Conservation (phyloP, 2,113 vertebrate species). For the Myrmophylax atrothorax region DNA sequence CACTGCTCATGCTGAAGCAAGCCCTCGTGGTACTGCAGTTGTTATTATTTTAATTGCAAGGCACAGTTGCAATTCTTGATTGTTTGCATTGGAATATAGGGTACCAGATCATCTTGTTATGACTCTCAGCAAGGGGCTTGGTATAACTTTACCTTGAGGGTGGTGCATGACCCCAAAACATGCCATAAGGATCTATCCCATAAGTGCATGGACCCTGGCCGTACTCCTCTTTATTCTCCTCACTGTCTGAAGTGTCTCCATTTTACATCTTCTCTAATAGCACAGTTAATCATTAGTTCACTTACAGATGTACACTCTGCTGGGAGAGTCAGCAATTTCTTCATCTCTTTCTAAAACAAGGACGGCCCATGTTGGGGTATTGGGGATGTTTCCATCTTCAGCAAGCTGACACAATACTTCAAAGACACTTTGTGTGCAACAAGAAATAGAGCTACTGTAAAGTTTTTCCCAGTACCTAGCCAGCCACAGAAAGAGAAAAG, state of each 20-base stretch:
- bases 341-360: background rate
- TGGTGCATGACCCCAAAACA: background rate
- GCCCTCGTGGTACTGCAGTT: background rate
- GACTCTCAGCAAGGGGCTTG: background rate
- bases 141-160: background rate
- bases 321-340: background rate
- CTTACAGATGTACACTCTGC: background rate
- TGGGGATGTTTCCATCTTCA: background rate
- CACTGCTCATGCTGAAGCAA: background rate
- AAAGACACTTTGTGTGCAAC: background rate
- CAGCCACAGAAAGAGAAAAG: background rate
- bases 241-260: background rate
- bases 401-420: background rate
- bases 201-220: background rate
- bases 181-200: background rate
- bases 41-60: background rate
- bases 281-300: background rate
- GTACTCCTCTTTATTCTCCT: background rate
- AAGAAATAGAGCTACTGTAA: background rate
- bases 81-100: background rate
- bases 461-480: background rate
- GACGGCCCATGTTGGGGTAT: accelerated
- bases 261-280: background rate
- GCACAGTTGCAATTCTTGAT: background rate
- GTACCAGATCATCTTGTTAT: background rate